Evolutionary conservation across 2,888 invertebrate genomes (phyloP).

Genomic region (Philopedon plagiatum): DNA sequence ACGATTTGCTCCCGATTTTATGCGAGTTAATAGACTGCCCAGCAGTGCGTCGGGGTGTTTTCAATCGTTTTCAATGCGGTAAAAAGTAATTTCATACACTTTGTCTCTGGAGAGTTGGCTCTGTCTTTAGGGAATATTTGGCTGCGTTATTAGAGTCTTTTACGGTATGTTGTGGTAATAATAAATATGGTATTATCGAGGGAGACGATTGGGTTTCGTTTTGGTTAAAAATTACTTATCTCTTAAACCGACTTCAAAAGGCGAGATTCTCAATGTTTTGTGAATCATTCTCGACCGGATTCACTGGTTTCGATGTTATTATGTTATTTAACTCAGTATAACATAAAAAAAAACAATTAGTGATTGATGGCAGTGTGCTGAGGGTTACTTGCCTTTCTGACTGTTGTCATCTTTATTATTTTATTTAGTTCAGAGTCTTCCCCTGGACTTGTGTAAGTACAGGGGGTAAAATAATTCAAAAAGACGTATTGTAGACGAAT

Average conservation of each 20-base stretch:
- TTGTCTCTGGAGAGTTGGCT: constrained; percentile 38
- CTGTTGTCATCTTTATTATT: no score
- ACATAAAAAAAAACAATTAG: no score
- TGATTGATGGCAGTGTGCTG: no score
- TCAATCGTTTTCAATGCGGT: constrained; percentile 48
- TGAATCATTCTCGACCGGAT: no score
- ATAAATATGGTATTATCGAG: constrained; percentile 63
- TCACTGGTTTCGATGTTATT: no score
- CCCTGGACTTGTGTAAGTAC: no score
- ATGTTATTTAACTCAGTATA: no score
- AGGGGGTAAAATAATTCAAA: no score
- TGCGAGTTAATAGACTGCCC: constrained; percentile 40
- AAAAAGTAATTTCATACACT: constrained; percentile 50
- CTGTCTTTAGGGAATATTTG: constrained; percentile 53
- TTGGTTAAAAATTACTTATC: background rate
- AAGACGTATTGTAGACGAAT: no score
- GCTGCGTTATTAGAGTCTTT: constrained; percentile 59
- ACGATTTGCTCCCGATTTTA: constrained; percentile 40
- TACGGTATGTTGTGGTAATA: constrained; percentile 65
- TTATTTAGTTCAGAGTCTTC: no score
- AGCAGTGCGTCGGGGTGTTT: constrained; percentile 34
- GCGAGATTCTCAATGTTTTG: background rate
- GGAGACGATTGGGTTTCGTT: background rate
- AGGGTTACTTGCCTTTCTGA: no score
- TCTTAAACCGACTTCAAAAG: background rate